Evolutionary conservation across 2,113 vertebrate genomes (phyloP).

Genomic region (Argyrosomus japonicus): DNA sequence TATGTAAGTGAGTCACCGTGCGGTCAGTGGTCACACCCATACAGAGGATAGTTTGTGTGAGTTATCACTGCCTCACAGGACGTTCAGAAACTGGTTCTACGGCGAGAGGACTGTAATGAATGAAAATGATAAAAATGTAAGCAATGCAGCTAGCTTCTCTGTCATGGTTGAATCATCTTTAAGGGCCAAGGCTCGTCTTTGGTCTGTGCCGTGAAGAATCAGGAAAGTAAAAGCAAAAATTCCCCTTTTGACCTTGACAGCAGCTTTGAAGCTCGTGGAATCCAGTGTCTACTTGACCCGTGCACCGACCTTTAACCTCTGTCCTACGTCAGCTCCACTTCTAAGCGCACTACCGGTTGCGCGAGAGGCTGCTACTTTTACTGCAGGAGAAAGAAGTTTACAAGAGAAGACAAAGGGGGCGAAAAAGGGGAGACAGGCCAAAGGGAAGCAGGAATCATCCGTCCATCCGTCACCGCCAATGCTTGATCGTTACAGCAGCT

Average conservation of each 20-base stretch:
- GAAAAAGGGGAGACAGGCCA: neutral
- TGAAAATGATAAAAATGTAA: too few relatives aligned
- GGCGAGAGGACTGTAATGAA: neutral
- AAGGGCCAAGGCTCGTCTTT: neutral
- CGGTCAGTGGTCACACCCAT: conserved; percentile 36
- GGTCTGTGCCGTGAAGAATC: conserved; percentile 12
- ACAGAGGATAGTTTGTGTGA: conserved; percentile 18
- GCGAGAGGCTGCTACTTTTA: conserved; percentile 16
- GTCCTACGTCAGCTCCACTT: neutral
- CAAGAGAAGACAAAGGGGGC: neutral
- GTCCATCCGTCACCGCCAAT: neutral
- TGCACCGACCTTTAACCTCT: conserved; percentile 25
- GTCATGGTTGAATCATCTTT: neutral
- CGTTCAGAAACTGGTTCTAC: conserved; percentile 47
- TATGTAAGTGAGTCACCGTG: conserved; percentile 34
- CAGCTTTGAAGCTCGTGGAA: conserved; percentile 46
- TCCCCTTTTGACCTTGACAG: conserved; percentile 24
- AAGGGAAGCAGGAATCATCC: neutral
- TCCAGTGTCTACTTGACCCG: conserved; percentile 30
- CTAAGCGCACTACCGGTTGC: conserved; percentile 14
- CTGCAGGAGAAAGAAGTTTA: neutral
- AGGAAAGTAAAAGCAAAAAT: neutral
- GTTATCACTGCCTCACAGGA: conserved; percentile 7
- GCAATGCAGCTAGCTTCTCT: neutral
- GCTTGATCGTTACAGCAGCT: neutral